Conservation (phyloP, 2,797 vertebrate genomes). For the Alcedo atthis region DNA sequence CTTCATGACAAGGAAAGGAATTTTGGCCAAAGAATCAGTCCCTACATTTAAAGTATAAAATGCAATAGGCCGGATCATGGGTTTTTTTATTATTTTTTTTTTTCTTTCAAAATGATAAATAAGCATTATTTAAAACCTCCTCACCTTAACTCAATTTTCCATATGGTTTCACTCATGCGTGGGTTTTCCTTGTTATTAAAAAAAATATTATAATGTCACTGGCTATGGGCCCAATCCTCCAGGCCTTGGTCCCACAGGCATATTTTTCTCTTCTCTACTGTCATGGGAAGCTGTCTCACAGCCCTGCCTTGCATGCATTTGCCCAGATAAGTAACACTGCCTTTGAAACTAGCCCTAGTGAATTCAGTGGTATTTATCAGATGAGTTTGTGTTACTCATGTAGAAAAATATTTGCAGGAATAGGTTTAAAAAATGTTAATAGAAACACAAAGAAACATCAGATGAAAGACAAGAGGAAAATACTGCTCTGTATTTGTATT, state of each 20-base stretch:
- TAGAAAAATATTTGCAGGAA: constrained; percentile 39
- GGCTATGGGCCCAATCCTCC: constrained; percentile 64
- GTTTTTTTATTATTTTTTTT: constrained; percentile 8
- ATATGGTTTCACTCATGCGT: constrained; percentile 71
- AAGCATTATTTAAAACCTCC: constrained; percentile 71
- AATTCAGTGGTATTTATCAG: constrained; percentile 42
- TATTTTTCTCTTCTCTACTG: constrained; percentile 57
- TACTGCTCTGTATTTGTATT: neutral
- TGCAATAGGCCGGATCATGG: constrained; percentile 35
- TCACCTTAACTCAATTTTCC: constrained; percentile 63
- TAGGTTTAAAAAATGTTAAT: neutral
- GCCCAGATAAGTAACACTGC: constrained; percentile 23
- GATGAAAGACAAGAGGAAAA: neutral
- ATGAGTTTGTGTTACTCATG: constrained; percentile 12
- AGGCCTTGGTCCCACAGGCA: constrained; percentile 36
- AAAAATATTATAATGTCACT: constrained; percentile 60
- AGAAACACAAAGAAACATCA: neutral
- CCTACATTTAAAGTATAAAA: constrained; percentile 53
- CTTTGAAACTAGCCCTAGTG: constrained; percentile 22
- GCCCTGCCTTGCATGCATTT: neutral
- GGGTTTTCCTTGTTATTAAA: constrained; percentile 63
- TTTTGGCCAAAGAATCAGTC: constrained; percentile 43
- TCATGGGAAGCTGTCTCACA: constrained; percentile 46
- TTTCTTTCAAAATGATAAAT: constrained; percentile 65
- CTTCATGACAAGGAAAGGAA: constrained; percentile 19